A percentile compares a stretch with the other conserved stretches of the same genome.
Evolutionary conservation across 2,113 vertebrate genomes (phyloP).

Genomic region (Ramphastos sulfuratus): DNA sequence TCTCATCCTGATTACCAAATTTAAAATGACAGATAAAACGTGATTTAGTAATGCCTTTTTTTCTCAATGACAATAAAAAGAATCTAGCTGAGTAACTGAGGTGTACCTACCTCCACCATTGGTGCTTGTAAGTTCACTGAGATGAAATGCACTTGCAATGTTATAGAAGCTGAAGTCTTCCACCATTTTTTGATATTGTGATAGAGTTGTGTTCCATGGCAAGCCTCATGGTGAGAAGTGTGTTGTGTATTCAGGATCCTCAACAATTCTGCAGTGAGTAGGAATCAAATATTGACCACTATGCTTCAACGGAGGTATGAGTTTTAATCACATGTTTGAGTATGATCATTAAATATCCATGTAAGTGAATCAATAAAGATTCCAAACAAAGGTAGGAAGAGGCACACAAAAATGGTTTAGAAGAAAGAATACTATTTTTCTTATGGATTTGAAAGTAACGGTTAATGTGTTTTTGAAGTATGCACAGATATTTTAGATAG

Average conservation of each 20-base stretch:
- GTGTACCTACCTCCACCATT: neutral
- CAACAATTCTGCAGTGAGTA: neutral
- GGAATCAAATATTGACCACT: neutral
- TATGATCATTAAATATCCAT: neutral
- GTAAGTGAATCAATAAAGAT: neutral
- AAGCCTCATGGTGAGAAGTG: neutral
- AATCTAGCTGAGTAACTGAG: neutral
- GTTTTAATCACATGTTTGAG: neutral
- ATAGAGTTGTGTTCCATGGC: neutral
- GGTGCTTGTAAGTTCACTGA: neutral
- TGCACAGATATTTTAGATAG: neutral
- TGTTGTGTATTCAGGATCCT: neutral
- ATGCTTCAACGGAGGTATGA: neutral
- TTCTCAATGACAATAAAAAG: neutral
- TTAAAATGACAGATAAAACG: neutral
- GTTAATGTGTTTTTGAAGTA: neutral
- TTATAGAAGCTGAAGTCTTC: neutral
- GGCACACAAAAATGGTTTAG: neutral
- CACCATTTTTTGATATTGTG: neutral
- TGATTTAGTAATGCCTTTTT: neutral
- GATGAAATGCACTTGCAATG: neutral
- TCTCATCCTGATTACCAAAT: neutral
- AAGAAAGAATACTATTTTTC: neutral
- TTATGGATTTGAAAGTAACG: neutral
- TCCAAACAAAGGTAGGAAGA: neutral